phyloP scores from a whole-genome alignment of 2,113 vertebrate species.

The Mobula hypostoma region DNA sequence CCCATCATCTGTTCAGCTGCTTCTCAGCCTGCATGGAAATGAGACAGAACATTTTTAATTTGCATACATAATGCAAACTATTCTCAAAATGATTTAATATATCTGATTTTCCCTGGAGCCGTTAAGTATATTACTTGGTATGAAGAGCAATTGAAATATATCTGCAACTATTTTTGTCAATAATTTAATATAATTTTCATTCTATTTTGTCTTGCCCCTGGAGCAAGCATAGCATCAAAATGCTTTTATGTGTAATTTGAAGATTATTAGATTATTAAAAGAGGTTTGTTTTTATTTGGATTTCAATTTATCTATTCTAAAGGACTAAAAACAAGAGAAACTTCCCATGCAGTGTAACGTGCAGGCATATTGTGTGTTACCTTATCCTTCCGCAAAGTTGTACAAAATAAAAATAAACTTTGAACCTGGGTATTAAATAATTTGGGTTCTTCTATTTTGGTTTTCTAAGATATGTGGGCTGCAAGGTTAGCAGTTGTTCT shows the following conservation, averaged over 20 bases:
- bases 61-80: not conserved
- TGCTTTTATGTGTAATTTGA: not conserved
- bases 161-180: not conserved
- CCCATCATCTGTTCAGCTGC: not conserved
- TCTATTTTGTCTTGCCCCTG: not conserved
- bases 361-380: too few species aligned
- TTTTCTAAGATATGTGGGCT: not conserved
- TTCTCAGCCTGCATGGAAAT: not conserved
- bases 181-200: not conserved
- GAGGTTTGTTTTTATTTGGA: not conserved
- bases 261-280: not conserved
- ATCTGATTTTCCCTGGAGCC: not conserved
- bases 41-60: not conserved
- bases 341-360: not conserved
- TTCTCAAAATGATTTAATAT: slow-evolving; percentile 12
- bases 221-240: not conserved
- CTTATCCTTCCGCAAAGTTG: not conserved
- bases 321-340: too few species aligned
- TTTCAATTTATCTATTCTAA: not conserved
- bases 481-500: not conserved
- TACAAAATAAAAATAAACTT: not conserved
- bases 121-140: not conserved
- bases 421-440: not conserved
- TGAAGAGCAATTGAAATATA: not conserved
- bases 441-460: not conserved